Evolutionary conservation across 2,797 vertebrate species (phyloP), one percentile per base, ranked within the genome.

Genomic region (Babyrousa celebensis): DNA sequence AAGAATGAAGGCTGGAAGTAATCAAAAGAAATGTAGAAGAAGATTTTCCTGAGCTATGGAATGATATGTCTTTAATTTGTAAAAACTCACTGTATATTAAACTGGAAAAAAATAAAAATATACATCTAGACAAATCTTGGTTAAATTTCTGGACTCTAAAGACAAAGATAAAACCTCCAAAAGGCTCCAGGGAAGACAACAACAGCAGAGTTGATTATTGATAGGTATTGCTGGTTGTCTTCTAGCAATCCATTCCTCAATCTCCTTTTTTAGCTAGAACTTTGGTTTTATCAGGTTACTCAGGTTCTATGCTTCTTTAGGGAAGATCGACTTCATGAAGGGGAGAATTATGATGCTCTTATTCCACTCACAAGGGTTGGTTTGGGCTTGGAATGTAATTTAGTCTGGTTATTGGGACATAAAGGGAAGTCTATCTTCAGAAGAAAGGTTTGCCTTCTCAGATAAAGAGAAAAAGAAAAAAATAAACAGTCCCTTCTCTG

Each of bases 121-220:
- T 70, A 70, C 5, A 63, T 60, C 18, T 32, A 89, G 25, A 77
- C 10, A 88, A 85, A 88, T 60, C 1, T 29, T 68, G 23, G 11
- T 48, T 84, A 62, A 83, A 72, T 32, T 67, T 91, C 10, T 94
- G 68, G 18, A 71, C 56, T 89, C 27, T 71, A 80, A 93, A 88
- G 67, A 62, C 52, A 79, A 87, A 60, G 84, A 65, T 32, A 71
- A 65, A 80, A 58, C 29, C 8, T 40, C 18, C 52, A 71, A 84
- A 14, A 21, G 11, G 3, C 72, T 67, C 27, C 36, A 56, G 36
- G 85, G n/a, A 86, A 36, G 32, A 14, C 20, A 75, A 9, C 16
- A 78, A 40, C 6, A n/a, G 70, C 62, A 83, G 90, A 40, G 21
- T 5, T 82, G 29, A 17, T 75, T 77, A 43, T 89, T 23, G 40